These are phyloP conservation scores for Sciurus niger DNA, from an alignment of 2,113 vertebrate species.

Conservation along the genomic window DNA sequence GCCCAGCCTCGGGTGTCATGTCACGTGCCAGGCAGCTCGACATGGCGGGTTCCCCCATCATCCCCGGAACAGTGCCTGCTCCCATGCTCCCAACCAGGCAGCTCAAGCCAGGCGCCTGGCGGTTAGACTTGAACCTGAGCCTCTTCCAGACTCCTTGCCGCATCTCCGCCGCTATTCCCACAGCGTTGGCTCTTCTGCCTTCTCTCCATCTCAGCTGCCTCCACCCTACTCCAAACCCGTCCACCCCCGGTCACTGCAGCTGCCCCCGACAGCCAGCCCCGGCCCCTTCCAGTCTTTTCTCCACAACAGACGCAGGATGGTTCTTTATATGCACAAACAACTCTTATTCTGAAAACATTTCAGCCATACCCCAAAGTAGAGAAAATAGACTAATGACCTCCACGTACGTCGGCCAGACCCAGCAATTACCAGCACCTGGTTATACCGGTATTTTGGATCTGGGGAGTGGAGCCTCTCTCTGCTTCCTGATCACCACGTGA, in stretches of 20 bases:
- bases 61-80: neutral
- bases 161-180: neutral
- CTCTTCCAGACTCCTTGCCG: neutral
- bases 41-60: neutral
- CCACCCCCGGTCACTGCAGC: neutral
- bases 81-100: neutral
- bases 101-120: neutral
- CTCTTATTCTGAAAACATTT: neutral
- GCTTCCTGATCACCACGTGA: too few relatives aligned
- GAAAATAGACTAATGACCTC: neutral
- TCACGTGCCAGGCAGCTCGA: neutral
- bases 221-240: neutral
- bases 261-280: neutral
- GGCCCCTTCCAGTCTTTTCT: neutral
- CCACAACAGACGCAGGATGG: neutral
- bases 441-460: neutral
- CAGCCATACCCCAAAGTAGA: neutral
- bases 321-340: neutral
- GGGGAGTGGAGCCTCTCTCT: too few relatives aligned
- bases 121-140: neutral
- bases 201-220: neutral
- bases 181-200: too few relatives aligned
- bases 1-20: neutral
- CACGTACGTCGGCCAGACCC: neutral
- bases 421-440: neutral